phyloP scores from a whole-genome alignment of 2,888 invertebrate species.

The Drosophila emarginata region DNA sequence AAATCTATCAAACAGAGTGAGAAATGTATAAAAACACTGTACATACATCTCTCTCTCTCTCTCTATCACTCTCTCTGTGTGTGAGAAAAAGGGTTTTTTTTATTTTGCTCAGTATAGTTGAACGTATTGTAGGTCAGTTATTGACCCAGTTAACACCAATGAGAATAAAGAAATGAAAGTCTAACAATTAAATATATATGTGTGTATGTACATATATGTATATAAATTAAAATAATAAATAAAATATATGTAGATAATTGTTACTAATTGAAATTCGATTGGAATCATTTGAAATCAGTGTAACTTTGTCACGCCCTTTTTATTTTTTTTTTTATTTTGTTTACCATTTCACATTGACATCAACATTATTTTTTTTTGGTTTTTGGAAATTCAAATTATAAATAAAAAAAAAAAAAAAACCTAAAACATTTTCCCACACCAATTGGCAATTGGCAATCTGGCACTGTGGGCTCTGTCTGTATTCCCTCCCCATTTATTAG shows the following conservation, averaged over 20 bases:
- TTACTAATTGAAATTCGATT: slow-evolving; percentile 56
- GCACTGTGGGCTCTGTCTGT: not conserved
- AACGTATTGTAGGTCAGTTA: slow-evolving; percentile 63
- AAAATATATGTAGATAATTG: slow-evolving; percentile 30
- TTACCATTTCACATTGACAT: slow-evolving; percentile 5
- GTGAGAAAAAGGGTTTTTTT: not conserved
- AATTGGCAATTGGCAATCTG: slow-evolving; percentile 47
- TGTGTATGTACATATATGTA: too few relatives aligned
- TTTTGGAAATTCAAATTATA: too few relatives aligned
- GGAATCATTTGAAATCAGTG: slow-evolving; percentile 50
- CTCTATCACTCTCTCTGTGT: not conserved
- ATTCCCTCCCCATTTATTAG: slow-evolving; percentile 23
- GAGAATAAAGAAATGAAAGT: slow-evolving; percentile 17
- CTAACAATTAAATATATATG: too few relatives aligned
- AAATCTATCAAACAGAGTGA: slow-evolving; percentile 62
- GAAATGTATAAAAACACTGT: slow-evolving; percentile 11
- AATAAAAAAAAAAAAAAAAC: not conserved
- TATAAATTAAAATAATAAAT: not conserved
- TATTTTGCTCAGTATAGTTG: slow-evolving; percentile 16
- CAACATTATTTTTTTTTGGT: not conserved
- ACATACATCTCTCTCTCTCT: too few relatives aligned
- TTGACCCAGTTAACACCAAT: slow-evolving; percentile 66
- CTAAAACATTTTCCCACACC: slow-evolving; percentile 62
- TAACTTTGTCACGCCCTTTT: slow-evolving; percentile 55
- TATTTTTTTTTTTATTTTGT: too few relatives aligned